These are phyloP conservation scores for Pristionchus arcanus DNA, from an alignment of 2,888 invertebrate genomes.

Conservation along the genomic window DNA sequence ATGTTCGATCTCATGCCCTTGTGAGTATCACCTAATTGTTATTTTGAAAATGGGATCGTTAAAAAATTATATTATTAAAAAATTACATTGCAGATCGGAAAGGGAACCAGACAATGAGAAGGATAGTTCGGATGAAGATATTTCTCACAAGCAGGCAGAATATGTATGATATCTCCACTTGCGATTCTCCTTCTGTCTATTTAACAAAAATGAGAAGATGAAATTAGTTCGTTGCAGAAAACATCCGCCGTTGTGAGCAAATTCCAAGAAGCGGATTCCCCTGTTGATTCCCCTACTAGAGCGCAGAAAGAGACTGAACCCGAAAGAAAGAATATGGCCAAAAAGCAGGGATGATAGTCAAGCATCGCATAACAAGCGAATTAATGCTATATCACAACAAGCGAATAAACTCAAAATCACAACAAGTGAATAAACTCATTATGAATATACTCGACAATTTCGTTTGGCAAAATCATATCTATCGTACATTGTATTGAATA, in stretches of 20 bases:
- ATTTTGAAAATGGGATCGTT: not conserved
- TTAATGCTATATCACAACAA: too few species aligned
- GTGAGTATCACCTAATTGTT: not conserved
- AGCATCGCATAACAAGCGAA: not conserved
- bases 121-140: not conserved
- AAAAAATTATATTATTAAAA: not conserved
- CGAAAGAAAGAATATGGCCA: not conserved
- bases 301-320: not conserved
- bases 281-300: too few species aligned
- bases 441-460: not conserved
- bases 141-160: not conserved
- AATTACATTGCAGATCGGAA: not conserved
- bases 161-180: not conserved
- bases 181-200: too few species aligned
- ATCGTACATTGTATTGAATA: too few species aligned
- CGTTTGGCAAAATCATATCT: too few species aligned
- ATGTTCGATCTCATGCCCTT: constrained; percentile 5
- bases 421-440: constrained; percentile 1
- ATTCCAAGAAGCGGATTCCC: not conserved
- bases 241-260: not conserved
- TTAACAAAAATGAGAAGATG: too few species aligned
- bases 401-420: not conserved
- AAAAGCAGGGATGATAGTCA: not conserved
- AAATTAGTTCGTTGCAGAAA: too few species aligned
- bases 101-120: not conserved